Evolutionary conservation across 1,140 invertebrate species (phyloP), one percentile per base, ranked within the genome.

Genomic region (Drosophila melanica): DNA sequence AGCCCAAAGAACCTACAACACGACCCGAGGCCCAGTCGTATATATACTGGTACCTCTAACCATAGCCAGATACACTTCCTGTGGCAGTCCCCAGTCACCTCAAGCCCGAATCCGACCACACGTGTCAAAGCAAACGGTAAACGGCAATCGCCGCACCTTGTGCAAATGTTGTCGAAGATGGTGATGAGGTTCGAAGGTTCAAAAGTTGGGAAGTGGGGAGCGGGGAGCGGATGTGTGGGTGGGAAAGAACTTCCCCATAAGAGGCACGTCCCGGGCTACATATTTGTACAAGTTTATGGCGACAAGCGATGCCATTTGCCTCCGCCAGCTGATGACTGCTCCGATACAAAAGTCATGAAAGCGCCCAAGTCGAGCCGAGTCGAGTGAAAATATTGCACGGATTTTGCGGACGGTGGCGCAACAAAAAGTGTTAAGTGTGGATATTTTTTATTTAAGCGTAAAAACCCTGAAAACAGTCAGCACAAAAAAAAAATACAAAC

Each of bases 281-380:
- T 87, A 87, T 87, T 87, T 87, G 82, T 87, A 69, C 84, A 89
- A 87, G 82, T 89, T 89, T 87, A 87, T 87, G 82, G 82, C 82
- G 82, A 87, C 82, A 87, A 82, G 79, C 82, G 75, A 68, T 82
- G 79, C 79, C 82, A 79, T 87, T 87, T 86, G 81, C 75, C 78
- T 63, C 50, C 64, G 79, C 79, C 82, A 79, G 75, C 84, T 89
- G 82, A 87, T 87, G 84, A 82, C 84, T 89, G 81, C 45, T 71
- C 77, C 82, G 82, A 87, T 87, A 87, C 82, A 89, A 87, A 77
- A 86, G 82, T 87, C 82, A 75, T 86, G 82, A 81, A 86, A 87
- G 75, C 39, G 65, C 70, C 12, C 53, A 27, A 39, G 30, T 42
- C 47, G 66, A 20, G 39, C 9, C 45, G 64, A 73, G 37, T 73